Base-by-base conservation (phyloP, 2,797 vertebrate species). In the Microctenopoma lineatum region DNA sequence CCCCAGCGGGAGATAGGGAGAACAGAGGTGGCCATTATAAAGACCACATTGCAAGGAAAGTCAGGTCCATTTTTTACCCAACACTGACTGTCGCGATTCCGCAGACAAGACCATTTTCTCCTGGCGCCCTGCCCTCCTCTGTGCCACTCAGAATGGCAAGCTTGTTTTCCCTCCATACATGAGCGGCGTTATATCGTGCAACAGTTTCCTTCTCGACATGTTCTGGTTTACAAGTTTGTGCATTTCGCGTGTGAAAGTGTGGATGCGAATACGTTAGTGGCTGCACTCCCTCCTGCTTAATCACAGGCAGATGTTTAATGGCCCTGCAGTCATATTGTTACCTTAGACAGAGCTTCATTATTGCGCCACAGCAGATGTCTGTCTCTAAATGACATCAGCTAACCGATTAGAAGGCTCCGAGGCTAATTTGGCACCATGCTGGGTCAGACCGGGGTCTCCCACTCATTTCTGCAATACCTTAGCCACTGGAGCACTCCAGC, bases 291-390 rank as follows among this genome's bases (percentile, higher is more conserved):
- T 72, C 76, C 79, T 77, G 77, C 77, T 61, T 86, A 85, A 85
- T 86, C 79, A 54, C 79, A 59, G 75, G 81, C 90, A 90, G 87
- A 88, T 89, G 90, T 83, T 68, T 80, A 90, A 90, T 84, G 83
- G 84, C 75, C 79, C 85, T 72, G 66, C 85, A 80, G 85, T 90
- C 81, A 66, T 86, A 90, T 87, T 85, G 90, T 90, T 90, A 87
- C 89, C 84, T 90, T 82, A 87, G 70, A 92, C 86, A 79, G 81
- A 82, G 88, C 81, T 89, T 89, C 85, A 84, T 91, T 90, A 90
- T 84, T 72, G 85, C 70, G 61, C 76, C 75, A 73, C 84, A 83
- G 84, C 84, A 91, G 89, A 90, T 91, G 88, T 81, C 89, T 88
- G 83, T 88, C 83, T 89, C 87, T 51, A 82, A 88, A 91, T 88